Conservation (phyloP, 2,888 invertebrate species). For the Muscina levida region DNA sequence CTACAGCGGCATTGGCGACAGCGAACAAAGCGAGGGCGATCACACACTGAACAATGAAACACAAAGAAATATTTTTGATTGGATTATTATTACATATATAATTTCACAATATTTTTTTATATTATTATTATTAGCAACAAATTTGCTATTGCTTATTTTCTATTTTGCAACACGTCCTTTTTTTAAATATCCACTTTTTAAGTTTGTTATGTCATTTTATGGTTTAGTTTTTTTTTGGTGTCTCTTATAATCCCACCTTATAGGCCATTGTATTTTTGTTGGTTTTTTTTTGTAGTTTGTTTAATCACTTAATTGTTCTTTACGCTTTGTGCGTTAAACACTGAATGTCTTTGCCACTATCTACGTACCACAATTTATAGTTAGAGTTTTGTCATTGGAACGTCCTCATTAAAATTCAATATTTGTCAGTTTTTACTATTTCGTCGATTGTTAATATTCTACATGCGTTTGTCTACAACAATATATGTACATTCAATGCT, state of each 20-base stretch:
- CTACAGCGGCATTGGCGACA: conserved; percentile 65
- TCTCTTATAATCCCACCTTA: conserved; percentile 69
- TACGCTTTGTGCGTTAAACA: conserved; percentile 68
- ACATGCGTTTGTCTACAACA: conserved; percentile 61
- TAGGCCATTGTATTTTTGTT: conserved; percentile 70
- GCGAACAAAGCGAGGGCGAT: conserved; percentile 50
- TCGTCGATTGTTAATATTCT: conserved; percentile 54
- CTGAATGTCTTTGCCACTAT: conserved; percentile 73
- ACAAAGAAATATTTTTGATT: too few species aligned
- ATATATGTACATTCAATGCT: conserved; percentile 17
- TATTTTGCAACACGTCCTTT: too few species aligned
- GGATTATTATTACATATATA: too few species aligned
- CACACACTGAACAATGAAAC: conserved; percentile 54
- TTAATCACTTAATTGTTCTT: conserved; percentile 66
- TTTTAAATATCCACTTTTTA: background rate
- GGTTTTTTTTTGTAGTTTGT: conserved; percentile 42
- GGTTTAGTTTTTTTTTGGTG: conserved; percentile 13
- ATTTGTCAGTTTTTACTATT: conserved; percentile 66
- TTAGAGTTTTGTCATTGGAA: conserved; percentile 74
- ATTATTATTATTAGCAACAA: too few species aligned
- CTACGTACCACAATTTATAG: conserved; percentile 72
- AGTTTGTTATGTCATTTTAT: background rate
- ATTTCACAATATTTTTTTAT: too few species aligned
- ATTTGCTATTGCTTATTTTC: too few species aligned
- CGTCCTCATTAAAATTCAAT: conserved; percentile 76